Evolutionary conservation across 2,888 invertebrate genomes (phyloP).

Genomic region (Mayetiola destructor): DNA sequence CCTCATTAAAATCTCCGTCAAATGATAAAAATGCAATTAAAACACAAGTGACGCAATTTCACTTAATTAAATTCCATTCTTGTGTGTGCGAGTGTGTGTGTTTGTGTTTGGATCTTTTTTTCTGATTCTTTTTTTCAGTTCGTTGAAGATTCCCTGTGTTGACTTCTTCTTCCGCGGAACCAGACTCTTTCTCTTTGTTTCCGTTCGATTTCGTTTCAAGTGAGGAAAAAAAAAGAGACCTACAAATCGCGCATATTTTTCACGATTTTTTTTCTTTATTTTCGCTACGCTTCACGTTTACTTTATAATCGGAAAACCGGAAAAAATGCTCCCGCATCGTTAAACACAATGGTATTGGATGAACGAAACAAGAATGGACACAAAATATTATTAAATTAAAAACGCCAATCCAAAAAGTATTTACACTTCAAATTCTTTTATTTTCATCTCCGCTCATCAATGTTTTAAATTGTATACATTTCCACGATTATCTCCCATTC

Average conservation of each 20-base stretch:
- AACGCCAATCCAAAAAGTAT: too few species aligned
- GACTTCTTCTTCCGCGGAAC: background rate
- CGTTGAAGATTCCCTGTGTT: background rate
- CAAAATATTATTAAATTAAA: conserved; percentile 5
- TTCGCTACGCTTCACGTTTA: background rate
- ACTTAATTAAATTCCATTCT: conserved; percentile 18
- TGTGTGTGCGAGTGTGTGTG: background rate
- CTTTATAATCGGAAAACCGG: conserved; percentile 1
- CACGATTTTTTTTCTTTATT: background rate
- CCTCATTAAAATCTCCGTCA: conserved; percentile 16
- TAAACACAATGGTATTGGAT: background rate
- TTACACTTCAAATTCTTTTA: too few species aligned
- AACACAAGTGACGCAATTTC: conserved; percentile 17
- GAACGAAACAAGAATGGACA: background rate
- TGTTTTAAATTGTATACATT: too few species aligned
- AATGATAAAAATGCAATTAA: conserved; percentile 17
- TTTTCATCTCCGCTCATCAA: too few species aligned
- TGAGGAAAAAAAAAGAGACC: background rate
- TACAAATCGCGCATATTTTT: conserved; percentile 4
- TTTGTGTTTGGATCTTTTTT: background rate
- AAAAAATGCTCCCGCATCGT: conserved; percentile 10
- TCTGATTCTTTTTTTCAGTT: background rate
- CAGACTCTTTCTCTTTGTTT: background rate
- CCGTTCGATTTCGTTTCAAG: background rate
- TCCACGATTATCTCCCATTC: too few species aligned